Conservation (phyloP, 2,888 invertebrate species). For the Parnassius mnemosyne region DNA sequence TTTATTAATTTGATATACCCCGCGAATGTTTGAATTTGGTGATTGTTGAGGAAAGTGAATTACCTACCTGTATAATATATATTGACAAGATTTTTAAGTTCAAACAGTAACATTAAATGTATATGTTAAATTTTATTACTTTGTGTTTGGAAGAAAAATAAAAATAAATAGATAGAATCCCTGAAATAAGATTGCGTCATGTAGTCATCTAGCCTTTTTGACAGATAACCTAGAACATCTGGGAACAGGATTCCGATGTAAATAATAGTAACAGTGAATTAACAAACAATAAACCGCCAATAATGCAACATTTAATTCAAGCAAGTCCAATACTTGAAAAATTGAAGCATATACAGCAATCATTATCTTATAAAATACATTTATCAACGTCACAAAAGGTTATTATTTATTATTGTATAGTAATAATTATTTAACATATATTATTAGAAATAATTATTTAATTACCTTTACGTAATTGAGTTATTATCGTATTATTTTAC, state of each 20-base stretch:
- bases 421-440: not conserved
- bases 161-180: slow-evolving; percentile 1
- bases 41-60: not conserved
- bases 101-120: too few species aligned
- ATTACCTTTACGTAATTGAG: too few species aligned
- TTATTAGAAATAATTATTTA: not conserved
- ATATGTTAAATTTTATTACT: slow-evolving; percentile 16
- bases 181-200: slow-evolving; percentile 23
- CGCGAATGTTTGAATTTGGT: slow-evolving; percentile 21
- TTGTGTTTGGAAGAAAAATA: not conserved
- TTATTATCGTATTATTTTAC: too few species aligned
- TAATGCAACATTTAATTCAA: slow-evolving; percentile 77
- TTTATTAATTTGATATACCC: slow-evolving; percentile 7
- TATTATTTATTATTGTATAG: slow-evolving; percentile 30
- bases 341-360: slow-evolving; percentile 75
- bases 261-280: slow-evolving; percentile 22
- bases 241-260: slow-evolving; percentile 26
- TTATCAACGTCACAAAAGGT: slow-evolving; percentile 87
- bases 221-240: slow-evolving; percentile 46
- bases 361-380: slow-evolving; percentile 72
- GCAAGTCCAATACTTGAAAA: slow-evolving; percentile 78
- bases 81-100: too few species aligned
- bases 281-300: slow-evolving; percentile 24
- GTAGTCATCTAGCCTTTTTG: slow-evolving; percentile 31
- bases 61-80: too few species aligned